A percentile compares a stretch with the other conserved stretches of the same genome.
phyloP scores from a whole-genome alignment of 2,888 invertebrate species.

The Drosophila diplacantha region DNA sequence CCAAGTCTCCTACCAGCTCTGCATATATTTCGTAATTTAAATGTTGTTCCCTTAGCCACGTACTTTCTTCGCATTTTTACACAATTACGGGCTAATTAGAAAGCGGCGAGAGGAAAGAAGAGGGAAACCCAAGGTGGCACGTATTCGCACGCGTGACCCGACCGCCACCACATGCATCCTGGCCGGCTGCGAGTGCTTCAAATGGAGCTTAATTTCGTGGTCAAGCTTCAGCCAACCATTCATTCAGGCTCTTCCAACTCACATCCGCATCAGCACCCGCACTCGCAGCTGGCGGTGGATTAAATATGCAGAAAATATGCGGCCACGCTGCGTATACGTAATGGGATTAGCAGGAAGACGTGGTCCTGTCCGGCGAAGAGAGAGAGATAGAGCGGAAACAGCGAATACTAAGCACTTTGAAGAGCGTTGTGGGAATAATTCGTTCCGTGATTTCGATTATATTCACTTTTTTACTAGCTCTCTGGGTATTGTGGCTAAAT shows the following conservation, averaged over 20 bases:
- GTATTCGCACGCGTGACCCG: constrained; percentile 31
- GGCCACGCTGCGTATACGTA: constrained; percentile 54
- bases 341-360: constrained; percentile 48
- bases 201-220: constrained; percentile 50
- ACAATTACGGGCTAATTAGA: constrained; percentile 47
- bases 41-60: constrained; percentile 5
- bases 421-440: constrained; percentile 48
- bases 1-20: neutral
- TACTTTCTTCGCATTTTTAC: constrained; percentile 8
- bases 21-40: constrained; percentile 21
- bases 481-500: constrained; percentile 29
- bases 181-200: constrained; percentile 23
- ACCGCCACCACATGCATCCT: constrained; percentile 38
- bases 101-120: constrained; percentile 4
- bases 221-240: constrained; percentile 12
- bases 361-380: neutral
- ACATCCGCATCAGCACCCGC: constrained; percentile 15
- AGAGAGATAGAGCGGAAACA: neutral
- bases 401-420: constrained; percentile 26
- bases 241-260: constrained; percentile 9
- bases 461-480: constrained; percentile 19
- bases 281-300: constrained; percentile 27
- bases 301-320: constrained; percentile 57
- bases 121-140: constrained; percentile 25
- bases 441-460: constrained; percentile 43